Evolutionary conservation across 2,113 vertebrate genomes (phyloP).

Genomic region (Ovis canadensis): DNA sequence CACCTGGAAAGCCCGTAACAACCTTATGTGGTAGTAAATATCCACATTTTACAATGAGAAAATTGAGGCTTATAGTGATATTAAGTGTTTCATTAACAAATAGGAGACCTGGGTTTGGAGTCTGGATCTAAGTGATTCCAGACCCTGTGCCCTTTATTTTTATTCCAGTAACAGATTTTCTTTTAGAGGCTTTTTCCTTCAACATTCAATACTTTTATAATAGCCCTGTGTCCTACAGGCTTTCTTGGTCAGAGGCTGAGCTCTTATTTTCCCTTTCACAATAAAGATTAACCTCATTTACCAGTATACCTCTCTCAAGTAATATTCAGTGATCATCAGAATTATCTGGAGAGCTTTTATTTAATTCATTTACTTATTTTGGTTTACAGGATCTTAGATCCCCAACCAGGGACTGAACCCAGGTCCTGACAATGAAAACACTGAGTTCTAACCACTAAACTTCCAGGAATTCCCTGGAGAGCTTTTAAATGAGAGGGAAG

Average conservation of each 20-base stretch:
- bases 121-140: not conserved
- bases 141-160: not conserved
- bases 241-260: slow-evolving; percentile 4
- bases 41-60: not conserved
- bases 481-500: not conserved
- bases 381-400: not conserved
- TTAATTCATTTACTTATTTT: not conserved
- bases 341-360: not conserved
- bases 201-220: not conserved
- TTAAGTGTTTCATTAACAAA: not conserved
- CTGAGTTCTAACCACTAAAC: not conserved
- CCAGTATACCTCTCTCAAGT: not conserved
- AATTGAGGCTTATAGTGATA: not conserved
- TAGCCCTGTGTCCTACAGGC: not conserved
- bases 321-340: not conserved
- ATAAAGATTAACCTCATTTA: slow-evolving; percentile 39
- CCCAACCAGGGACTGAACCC: not conserved
- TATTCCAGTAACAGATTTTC: not conserved
- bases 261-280: slow-evolving; percentile 36
- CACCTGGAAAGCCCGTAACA: not conserved
- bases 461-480: not conserved
- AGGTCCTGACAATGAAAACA: not conserved
- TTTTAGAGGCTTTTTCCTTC: slow-evolving; percentile 10
- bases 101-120: not conserved
- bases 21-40: not conserved